phyloP scores from a whole-genome alignment of 2,888 invertebrate species.

The Tenthredo scrophulariae region DNA sequence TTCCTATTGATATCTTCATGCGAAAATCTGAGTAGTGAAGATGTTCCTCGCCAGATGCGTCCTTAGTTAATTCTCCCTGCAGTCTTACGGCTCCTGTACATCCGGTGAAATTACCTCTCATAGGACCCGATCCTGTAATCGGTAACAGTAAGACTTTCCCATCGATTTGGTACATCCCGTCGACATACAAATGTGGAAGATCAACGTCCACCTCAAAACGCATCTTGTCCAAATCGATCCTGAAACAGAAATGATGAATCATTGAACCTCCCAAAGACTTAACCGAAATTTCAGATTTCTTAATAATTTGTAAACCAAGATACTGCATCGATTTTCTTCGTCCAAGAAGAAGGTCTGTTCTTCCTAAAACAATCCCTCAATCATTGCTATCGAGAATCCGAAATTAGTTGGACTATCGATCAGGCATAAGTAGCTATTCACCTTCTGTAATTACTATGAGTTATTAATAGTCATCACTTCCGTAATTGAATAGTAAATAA shows the following conservation, averaged over 20 bases:
- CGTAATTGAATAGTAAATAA: background rate
- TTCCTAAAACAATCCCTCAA: background rate
- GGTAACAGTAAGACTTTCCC: constrained; percentile 81
- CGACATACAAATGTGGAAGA: constrained; percentile 81
- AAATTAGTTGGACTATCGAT: background rate
- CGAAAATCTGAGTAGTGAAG: constrained; percentile 80
- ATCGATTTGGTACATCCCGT: constrained; percentile 82
- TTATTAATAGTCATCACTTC: background rate
- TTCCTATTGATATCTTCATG: constrained; percentile 79
- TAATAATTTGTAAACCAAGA: too few species aligned
- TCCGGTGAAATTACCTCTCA: constrained; percentile 82
- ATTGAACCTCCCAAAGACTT: background rate
- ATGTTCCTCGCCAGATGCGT: constrained; percentile 78
- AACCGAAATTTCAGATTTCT: too few species aligned
- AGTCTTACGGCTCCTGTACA: constrained; percentile 79
- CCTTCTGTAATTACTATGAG: background rate
- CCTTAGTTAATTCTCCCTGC: constrained; percentile 74
- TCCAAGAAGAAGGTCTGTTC: background rate
- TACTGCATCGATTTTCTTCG: too few species aligned
- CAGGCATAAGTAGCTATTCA: background rate
- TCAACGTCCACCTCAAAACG: constrained; percentile 79
- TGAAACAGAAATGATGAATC: constrained; percentile 68
- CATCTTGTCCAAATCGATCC: constrained; percentile 80
- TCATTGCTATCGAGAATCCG: background rate
- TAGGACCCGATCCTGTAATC: constrained; percentile 81